phyloP scores from a whole-genome alignment of 1,140 invertebrate species.

The Pogonomyrmex californicus region DNA sequence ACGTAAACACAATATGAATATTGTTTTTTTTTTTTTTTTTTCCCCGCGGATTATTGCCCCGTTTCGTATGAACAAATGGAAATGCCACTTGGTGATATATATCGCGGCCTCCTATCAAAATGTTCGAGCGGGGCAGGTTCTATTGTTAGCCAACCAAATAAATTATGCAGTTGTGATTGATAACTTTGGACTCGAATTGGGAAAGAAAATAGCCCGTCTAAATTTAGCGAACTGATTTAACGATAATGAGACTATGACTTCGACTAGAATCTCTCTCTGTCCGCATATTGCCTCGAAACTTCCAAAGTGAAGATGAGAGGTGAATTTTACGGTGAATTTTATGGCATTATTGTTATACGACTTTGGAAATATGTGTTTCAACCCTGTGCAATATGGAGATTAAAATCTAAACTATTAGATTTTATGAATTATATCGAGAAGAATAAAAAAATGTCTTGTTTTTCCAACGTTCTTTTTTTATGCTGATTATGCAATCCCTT shows the following conservation, averaged over 20 bases:
- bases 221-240: constrained; percentile 22
- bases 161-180: constrained; percentile 31
- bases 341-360: constrained; percentile 9
- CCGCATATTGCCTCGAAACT: constrained; percentile 3
- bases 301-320: background rate
- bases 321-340: background rate
- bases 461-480: background rate
- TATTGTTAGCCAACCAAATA: constrained; percentile 27
- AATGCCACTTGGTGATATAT: constrained; percentile 26
- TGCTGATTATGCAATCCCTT: background rate
- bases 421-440: background rate
- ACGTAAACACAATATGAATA: background rate
- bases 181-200: constrained; percentile 29
- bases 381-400: background rate
- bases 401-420: background rate
- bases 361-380: background rate
- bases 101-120: constrained; percentile 27
- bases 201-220: background rate
- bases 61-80: constrained; percentile 41
- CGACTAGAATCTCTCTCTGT: background rate
- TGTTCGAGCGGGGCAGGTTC: constrained; percentile 12
- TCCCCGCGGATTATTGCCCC: constrained; percentile 32
- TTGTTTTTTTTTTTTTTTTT: constrained; percentile 38
- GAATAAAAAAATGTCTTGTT: background rate
- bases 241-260: constrained; percentile 19